Base-by-base conservation (phyloP, 2,888 invertebrate species). In the Netelia fuscicornis region DNA sequence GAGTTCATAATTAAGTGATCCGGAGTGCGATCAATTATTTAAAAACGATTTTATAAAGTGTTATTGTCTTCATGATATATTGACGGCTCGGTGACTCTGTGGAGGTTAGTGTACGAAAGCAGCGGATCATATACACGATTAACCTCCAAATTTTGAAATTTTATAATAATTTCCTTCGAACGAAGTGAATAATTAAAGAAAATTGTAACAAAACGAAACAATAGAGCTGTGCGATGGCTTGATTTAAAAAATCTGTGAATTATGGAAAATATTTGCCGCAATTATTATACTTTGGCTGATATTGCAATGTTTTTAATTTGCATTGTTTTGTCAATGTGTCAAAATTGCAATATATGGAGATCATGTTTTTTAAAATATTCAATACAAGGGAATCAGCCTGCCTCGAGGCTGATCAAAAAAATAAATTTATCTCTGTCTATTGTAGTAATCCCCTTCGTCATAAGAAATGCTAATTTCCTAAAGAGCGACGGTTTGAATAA, bases 31-130 rank as follows among this genome's bases (percentile, higher is more conserved):
- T 48, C 48, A 13, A 48, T 48, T 48, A 48, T 48, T 48, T 48
- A 48, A 0, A 48, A 13, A 48, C 2, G 10, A 48, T 11, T 48
- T 48, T 2, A 13, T 2, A 48, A 10, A 48, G 48, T 48, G 2
- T 13, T 0, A 48, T 13, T 48, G 13, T 48, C 11, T 10, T 48
- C 37, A 37, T 37, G 10, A 30, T 17, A 30, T 67, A 48, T 67
- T 58, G 30, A 37, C 48, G 48, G 25, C 42, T 80, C 62, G 77
- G 64, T 71, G 76, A 71, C 25, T 54, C n/a, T 48, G 76, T 82
- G 11, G 74, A 84, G 84, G 84, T 84, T 84, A 84, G 80, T 84
- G 60, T 76, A 81, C 76, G 62, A 65, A 76, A 72, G 56, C 37
- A 60, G 11, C 20, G 9, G 25, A 9, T 42, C 1, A 48, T 3